A percentile compares a stretch with the other conserved stretches of the same genome.
phyloP scores from a whole-genome alignment of 1,140 invertebrate species.

The Pachypsylla venusta region DNA sequence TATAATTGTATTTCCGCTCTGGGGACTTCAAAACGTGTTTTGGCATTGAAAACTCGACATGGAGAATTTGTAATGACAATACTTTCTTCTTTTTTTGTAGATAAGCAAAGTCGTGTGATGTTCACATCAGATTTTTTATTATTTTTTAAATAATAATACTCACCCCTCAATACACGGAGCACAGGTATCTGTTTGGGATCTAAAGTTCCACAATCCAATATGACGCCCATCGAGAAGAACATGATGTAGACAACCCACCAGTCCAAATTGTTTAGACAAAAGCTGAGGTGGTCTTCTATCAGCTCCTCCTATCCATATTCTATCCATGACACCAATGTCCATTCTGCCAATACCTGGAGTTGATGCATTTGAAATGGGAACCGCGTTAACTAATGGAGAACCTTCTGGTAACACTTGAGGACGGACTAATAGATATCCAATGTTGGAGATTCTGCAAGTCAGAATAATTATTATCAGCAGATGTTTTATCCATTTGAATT shows the following conservation, averaged over 20 bases:
- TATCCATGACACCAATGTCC: slow-evolving; percentile 35
- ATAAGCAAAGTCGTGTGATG: too few relatives aligned
- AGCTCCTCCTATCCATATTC: slow-evolving; percentile 41
- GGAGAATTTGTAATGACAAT: neutral
- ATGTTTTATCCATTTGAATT: too few relatives aligned
- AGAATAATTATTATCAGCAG: too few relatives aligned
- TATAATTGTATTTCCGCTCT: too few relatives aligned
- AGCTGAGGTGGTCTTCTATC: slow-evolving; percentile 28
- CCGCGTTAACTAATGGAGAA: slow-evolving; percentile 26
- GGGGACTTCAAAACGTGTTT: too few relatives aligned
- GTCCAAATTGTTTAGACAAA: slow-evolving; percentile 30
- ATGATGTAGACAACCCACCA: slow-evolving; percentile 63
- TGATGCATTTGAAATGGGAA: slow-evolving; percentile 32
- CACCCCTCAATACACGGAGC: slow-evolving; percentile 58
- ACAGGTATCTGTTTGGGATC: slow-evolving; percentile 48
- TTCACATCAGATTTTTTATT: too few relatives aligned
- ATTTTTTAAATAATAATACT: slow-evolving; percentile 19
- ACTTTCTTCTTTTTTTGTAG: neutral
- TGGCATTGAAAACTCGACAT: too few relatives aligned
- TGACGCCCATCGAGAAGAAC: slow-evolving; percentile 56
- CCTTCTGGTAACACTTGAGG: slow-evolving; percentile 30
- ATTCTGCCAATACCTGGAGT: slow-evolving; percentile 36
- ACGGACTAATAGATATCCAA: slow-evolving; percentile 39
- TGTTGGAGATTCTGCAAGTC: slow-evolving; percentile 36
- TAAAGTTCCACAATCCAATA: slow-evolving; percentile 81